These are phyloP conservation scores for Crocallis elinguaria DNA, from an alignment of 2,888 invertebrate species.

Conservation along the genomic window DNA sequence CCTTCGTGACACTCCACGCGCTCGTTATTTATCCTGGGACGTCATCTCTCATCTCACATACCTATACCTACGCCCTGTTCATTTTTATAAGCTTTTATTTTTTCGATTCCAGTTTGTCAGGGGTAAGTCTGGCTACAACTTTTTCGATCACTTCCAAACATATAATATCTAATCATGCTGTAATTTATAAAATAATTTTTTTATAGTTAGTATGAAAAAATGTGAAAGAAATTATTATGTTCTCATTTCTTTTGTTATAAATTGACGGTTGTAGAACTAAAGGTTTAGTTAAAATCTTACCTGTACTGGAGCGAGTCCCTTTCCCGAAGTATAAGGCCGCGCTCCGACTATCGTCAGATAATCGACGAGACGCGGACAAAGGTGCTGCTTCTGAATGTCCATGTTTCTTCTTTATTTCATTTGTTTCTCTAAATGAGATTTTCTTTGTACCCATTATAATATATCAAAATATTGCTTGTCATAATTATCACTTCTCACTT, in stretches of 20 bases:
- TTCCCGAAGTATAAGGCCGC: conserved; percentile 87
- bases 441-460: conserved; percentile 67
- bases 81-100: too few relatives aligned
- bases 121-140: too few relatives aligned
- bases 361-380: conserved; percentile 96
- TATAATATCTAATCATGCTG: too few relatives aligned
- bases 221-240: conserved; percentile 1
- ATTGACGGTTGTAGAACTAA: neutral
- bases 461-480: conserved; percentile 78
- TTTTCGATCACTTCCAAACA: too few relatives aligned
- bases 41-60: too few relatives aligned
- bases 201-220: too few relatives aligned
- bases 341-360: conserved; percentile 99
- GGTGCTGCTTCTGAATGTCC: conserved; percentile 89
- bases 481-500: conserved; percentile 70
- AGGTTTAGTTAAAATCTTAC: conserved; percentile 63
- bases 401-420: conserved; percentile 63
- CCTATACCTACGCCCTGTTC: too few relatives aligned
- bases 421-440: conserved; percentile 46
- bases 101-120: too few relatives aligned
- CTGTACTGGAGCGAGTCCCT: conserved; percentile 91
- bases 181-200: too few relatives aligned
- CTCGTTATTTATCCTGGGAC: too few relatives aligned
- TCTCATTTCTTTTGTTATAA: conserved; percentile 1
- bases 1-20: too few relatives aligned